Conservation (phyloP, 1,140 invertebrate species). For the Diorhabda elongata region DNA sequence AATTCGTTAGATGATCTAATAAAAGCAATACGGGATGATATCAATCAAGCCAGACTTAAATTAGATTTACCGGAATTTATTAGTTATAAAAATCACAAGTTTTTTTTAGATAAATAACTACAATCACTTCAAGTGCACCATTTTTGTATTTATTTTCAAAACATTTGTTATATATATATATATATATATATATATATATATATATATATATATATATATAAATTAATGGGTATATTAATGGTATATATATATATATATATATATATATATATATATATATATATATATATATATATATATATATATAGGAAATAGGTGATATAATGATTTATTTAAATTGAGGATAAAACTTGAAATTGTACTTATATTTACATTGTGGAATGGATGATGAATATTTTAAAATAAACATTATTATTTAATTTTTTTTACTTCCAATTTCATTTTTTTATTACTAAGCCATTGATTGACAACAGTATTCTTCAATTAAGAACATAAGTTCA, state of each 20-base stretch:
- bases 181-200: background rate
- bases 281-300: slow-evolving; percentile 15
- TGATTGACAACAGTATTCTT: no score
- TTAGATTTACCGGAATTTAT: slow-evolving; percentile 52
- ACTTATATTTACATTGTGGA: no score
- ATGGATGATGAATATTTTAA: no score
- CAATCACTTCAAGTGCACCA: background rate
- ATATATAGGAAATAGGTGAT: slow-evolving; percentile 1
- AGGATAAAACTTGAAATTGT: no score
- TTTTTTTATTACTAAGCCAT: no score
- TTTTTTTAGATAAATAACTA: background rate
- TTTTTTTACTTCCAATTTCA: no score
- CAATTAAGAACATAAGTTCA: no score
- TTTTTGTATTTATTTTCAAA: background rate
- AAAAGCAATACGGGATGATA: slow-evolving; percentile 70
- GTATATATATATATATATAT: slow-evolving; percentile 10
- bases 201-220: slow-evolving; percentile 7
- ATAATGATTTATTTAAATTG: background rate
- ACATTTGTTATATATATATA: background rate
- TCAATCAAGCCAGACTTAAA: slow-evolving; percentile 56
- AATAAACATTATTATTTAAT: no score
- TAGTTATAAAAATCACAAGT: slow-evolving; percentile 25
- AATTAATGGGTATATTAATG: no score
- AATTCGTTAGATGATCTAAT: slow-evolving; percentile 74
- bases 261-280: slow-evolving; percentile 14